Percentiles rank a stretch among this genome's conserved stretches.
Evolutionary conservation across 2,888 invertebrate species (phyloP).

Genomic region (Conistra vaccinii): DNA sequence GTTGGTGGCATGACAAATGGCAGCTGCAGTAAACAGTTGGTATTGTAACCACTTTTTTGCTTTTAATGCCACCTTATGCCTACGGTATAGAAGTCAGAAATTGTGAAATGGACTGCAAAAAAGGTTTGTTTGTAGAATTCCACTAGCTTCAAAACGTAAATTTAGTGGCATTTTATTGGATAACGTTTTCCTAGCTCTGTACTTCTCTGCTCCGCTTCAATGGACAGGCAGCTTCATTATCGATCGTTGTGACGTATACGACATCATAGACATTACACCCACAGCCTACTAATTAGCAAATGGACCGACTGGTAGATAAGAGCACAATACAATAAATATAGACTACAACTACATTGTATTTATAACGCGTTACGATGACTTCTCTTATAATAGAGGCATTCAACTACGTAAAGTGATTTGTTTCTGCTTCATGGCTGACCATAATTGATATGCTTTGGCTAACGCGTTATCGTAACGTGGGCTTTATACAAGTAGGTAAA

Average conservation of each 20-base stretch:
- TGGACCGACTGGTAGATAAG: conserved; percentile 18
- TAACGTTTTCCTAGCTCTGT: neutral
- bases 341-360: neutral
- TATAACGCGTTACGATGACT: conserved; percentile 26
- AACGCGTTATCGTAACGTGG: conserved; percentile 1
- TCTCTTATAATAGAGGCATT: neutral
- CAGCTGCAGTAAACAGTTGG: too few species aligned
- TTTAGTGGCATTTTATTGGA: too few species aligned
- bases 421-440: conserved; percentile 22
- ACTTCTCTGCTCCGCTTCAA: neutral
- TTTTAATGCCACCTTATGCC: too few species aligned
- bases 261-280: conserved; percentile 1
- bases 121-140: too few species aligned
- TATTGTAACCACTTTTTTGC: too few species aligned
- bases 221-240: neutral
- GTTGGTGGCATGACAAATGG: too few species aligned
- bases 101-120: too few species aligned
- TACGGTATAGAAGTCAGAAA: too few species aligned
- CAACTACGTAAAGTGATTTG: conserved; percentile 3
- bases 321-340: conserved; percentile 3
- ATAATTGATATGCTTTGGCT: conserved; percentile 28
- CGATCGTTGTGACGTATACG: neutral
- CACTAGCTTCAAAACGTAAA: neutral
- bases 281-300: conserved; percentile 31
- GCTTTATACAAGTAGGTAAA: conserved; percentile 6